Evolutionary conservation across 2,797 vertebrate species (phyloP).

Genomic region (Paratrypauchen microcephalus): DNA sequence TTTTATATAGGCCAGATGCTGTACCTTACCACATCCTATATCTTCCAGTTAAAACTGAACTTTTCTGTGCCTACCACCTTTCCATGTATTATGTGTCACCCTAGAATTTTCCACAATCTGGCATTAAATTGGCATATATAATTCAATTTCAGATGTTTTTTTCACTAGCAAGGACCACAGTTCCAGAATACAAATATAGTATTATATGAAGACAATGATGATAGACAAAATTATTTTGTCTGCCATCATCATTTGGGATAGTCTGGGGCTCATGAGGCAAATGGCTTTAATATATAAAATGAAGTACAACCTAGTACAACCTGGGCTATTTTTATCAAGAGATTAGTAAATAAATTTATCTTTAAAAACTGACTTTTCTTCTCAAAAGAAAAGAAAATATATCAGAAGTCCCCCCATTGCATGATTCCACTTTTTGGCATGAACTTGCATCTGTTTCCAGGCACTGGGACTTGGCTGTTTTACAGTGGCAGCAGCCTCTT

Average conservation of each 20-base stretch:
- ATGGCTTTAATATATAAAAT: not conserved
- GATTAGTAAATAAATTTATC: not conserved
- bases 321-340: not conserved
- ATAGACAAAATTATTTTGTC: no score
- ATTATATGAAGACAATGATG: no score
- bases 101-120: not conserved
- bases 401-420: slow-evolving; percentile 34
- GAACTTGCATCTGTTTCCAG: slow-evolving; percentile 58
- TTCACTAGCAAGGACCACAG: not conserved
- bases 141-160: not conserved
- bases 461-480: slow-evolving; percentile 19
- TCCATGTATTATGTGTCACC: not conserved
- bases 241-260: no score
- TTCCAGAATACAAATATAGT: not conserved
- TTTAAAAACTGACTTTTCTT: slow-evolving; percentile 6
- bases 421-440: slow-evolving; percentile 48
- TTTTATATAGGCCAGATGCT: slow-evolving; percentile 29
- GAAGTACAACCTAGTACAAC: not conserved
- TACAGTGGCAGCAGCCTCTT: slow-evolving; percentile 8
- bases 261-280: no score
- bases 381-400: slow-evolving; percentile 24
- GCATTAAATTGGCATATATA: not conserved
- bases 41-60: not conserved
- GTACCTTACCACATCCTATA: slow-evolving; percentile 1
- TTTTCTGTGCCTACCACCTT: not conserved